Evolutionary conservation across 2,797 vertebrate species (phyloP).

Genomic region (Phalloptychus januarius): DNA sequence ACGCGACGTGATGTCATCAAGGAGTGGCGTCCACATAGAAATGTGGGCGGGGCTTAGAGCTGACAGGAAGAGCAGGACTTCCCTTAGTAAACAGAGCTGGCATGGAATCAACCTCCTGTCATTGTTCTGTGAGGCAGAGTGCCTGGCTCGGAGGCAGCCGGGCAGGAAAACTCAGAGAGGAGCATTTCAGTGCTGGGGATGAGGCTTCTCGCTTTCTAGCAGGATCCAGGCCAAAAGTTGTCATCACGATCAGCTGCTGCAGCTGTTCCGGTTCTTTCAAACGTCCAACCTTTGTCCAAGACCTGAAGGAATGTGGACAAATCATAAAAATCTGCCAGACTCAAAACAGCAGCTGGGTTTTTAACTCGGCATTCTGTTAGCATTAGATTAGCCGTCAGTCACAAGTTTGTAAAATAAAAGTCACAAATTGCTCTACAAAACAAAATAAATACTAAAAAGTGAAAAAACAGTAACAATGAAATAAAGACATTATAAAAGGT

Average conservation of each 20-base stretch:
- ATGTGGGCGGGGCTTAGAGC: constrained; percentile 26
- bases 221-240: not conserved
- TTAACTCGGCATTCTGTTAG: not conserved
- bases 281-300: not conserved
- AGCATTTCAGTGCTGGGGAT: not conserved
- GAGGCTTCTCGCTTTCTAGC: not conserved
- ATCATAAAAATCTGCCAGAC: not conserved
- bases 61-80: constrained; percentile 65
- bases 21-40: constrained; percentile 4
- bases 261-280: not conserved
- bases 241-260: constrained; percentile 5
- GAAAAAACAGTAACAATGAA: not conserved
- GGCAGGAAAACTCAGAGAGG: constrained; percentile 1
- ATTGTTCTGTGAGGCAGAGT: constrained; percentile 68
- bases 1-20: constrained; percentile 26
- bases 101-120: constrained; percentile 49
- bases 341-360: constrained; percentile 1
- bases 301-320: not conserved
- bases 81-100: constrained; percentile 73
- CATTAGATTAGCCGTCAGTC: not conserved
- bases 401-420: not conserved
- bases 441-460: not conserved
- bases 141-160: constrained; percentile 13
- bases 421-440: not conserved
- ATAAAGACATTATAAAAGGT: not conserved